These are phyloP conservation scores for Onychomys torridus DNA, from an alignment of 2,797 vertebrate species.

Conservation along the genomic window DNA sequence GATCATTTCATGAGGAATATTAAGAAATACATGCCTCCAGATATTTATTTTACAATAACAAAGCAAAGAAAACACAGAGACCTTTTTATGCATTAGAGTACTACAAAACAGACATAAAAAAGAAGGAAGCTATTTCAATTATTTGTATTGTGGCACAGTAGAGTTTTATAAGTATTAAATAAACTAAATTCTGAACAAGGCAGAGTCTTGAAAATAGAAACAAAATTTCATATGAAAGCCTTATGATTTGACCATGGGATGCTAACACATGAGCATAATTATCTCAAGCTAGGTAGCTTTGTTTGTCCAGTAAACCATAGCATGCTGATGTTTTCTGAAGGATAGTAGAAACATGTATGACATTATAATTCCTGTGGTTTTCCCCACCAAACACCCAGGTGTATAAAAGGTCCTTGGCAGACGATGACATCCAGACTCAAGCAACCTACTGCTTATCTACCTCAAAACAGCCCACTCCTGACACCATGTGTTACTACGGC, in stretches of 20 bases:
- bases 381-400: neutral
- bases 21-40: neutral
- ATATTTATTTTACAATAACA: neutral
- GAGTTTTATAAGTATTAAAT: neutral
- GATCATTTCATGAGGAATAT: neutral
- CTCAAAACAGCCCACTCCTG: neutral
- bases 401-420: neutral
- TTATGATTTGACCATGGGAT: neutral
- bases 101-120: neutral
- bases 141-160: neutral
- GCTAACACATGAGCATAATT: neutral
- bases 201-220: neutral
- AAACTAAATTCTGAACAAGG: neutral
- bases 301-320: neutral
- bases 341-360: neutral
- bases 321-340: neutral
- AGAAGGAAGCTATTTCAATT: neutral
- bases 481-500: conserved; percentile 5
- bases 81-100: neutral
- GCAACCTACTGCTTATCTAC: neutral
- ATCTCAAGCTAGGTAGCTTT: neutral
- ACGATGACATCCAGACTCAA: neutral
- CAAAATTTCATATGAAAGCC: neutral
- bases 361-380: neutral
- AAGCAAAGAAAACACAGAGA: neutral